Percentiles rank a stretch among this genome's conserved stretches.
Evolutionary conservation across 1,140 invertebrate genomes (phyloP).

Genomic region (Calosoma granatense): DNA sequence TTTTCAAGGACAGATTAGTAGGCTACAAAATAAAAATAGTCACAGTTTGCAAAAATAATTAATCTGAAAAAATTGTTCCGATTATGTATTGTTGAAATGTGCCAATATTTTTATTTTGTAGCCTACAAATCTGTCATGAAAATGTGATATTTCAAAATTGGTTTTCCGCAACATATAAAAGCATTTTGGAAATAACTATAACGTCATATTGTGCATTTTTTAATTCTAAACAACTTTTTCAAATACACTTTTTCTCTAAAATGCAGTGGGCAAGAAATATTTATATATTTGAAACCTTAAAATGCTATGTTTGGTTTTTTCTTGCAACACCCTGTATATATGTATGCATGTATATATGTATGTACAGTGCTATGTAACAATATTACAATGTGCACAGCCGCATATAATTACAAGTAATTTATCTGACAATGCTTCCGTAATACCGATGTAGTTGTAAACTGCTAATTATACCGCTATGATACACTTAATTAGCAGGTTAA

Average conservation of each 20-base stretch:
- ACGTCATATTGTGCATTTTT: neutral
- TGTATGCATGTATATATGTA: constrained; percentile 6
- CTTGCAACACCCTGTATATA: neutral
- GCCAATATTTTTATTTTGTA: no score
- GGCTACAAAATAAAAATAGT: no score
- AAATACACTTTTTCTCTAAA: neutral
- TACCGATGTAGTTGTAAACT: neutral
- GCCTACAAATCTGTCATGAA: no score
- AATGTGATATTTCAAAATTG: neutral
- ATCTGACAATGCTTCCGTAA: neutral
- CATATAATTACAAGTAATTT: neutral
- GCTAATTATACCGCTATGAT: neutral
- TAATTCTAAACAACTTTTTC: neutral
- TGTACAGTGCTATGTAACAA: neutral
- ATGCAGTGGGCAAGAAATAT: neutral
- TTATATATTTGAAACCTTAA: neutral
- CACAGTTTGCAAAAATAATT: no score
- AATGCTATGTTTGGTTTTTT: no score
- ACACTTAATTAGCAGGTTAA: neutral
- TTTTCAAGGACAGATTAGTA: no score
- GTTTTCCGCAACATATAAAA: neutral
- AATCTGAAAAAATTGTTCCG: no score
- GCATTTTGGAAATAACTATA: neutral
- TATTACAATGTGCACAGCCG: neutral
- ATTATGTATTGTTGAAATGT: no score